A percentile compares a stretch with the other conserved stretches of the same genome.
Evolutionary conservation across 2,113 vertebrate species (phyloP).

Genomic region (Rhizomys pruinosus): DNA sequence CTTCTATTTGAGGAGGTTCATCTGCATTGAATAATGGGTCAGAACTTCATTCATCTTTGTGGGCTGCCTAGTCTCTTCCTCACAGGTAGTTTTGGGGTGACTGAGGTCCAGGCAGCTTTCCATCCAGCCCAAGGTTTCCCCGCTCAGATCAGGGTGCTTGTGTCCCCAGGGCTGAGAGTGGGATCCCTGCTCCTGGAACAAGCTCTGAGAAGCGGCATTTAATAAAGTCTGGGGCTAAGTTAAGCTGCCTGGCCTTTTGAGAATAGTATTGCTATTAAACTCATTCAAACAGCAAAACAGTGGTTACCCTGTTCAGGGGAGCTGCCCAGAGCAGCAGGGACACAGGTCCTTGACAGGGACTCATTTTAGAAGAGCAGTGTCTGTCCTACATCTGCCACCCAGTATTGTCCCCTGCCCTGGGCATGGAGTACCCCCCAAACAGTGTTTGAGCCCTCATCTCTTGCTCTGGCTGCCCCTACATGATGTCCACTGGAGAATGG

Average conservation of each 20-base stretch:
- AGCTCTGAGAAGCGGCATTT: background rate
- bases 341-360: too few species aligned
- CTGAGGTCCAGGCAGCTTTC: background rate
- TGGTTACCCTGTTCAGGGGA: rapidly evolving
- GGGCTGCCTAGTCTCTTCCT: background rate
- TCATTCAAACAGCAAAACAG: background rate
- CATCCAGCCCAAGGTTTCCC: background rate
- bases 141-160: background rate
- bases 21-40: rapidly evolving
- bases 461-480: too few species aligned
- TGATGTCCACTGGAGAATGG: background rate
- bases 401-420: background rate
- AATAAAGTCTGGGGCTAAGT: background rate
- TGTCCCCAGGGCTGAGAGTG: background rate
- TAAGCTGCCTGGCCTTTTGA: background rate
- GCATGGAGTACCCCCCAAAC: background rate
- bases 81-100: background rate
- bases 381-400: too few species aligned
- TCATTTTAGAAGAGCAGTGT: rapidly evolving
- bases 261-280: background rate
- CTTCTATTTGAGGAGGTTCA: background rate
- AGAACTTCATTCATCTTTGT: background rate
- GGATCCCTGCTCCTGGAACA: background rate
- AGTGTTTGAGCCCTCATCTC: background rate
- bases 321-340: rapidly evolving